These are phyloP conservation scores for Triops longicaudatus DNA, from an alignment of 1,140 invertebrate species.

Conservation along the genomic window DNA sequence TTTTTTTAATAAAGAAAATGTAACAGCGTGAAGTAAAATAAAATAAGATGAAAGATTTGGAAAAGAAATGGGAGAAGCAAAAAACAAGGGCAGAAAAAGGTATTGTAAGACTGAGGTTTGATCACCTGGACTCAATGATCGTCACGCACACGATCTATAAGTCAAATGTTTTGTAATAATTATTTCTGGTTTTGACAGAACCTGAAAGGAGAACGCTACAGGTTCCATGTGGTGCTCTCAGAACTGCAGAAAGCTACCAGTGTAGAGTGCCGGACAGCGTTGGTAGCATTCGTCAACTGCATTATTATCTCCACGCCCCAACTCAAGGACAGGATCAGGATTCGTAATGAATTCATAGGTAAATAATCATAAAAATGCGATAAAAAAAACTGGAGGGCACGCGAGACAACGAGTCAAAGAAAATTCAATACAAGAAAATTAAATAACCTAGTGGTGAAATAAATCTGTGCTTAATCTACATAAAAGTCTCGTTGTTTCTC, in stretches of 20 bases:
- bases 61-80: too few species aligned
- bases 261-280: slow-evolving; percentile 77
- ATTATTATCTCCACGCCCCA: slow-evolving; percentile 83
- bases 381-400: too few species aligned
- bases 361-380: slow-evolving; percentile 37
- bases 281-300: slow-evolving; percentile 91
- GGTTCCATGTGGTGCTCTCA: slow-evolving; percentile 73
- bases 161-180: too few species aligned
- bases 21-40: too few species aligned
- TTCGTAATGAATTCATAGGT: slow-evolving; percentile 93
- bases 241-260: slow-evolving; percentile 70
- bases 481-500: not conserved
- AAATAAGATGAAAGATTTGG: too few species aligned
- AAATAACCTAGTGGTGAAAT: not conserved
- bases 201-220: slow-evolving; percentile 71
- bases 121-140: not conserved
- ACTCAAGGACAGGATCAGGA: slow-evolving; percentile 71
- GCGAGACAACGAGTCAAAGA: too few species aligned
- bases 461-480: not conserved
- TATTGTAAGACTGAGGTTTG: too few species aligned
- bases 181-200: slow-evolving; percentile 48
- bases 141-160: not conserved
- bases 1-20: too few species aligned
- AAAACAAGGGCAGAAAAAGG: too few species aligned
- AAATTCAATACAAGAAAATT: not conserved